A percentile compares a stretch with the other conserved stretches of the same genome.
These are phyloP conservation scores for Pseudomyrmex concolor DNA, from an alignment of 1,140 invertebrate genomes.

Conservation along the genomic window DNA sequence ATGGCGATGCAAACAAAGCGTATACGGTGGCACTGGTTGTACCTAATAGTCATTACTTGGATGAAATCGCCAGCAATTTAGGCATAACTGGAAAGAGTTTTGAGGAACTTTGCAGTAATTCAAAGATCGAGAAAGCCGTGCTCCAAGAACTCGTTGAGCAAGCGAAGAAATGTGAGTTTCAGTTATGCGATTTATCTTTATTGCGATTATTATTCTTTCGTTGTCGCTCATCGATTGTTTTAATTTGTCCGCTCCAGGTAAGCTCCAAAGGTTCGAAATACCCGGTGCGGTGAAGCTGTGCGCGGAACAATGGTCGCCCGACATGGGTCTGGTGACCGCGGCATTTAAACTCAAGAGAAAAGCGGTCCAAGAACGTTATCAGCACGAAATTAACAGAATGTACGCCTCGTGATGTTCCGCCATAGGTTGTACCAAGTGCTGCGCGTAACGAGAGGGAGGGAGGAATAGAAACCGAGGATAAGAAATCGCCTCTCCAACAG, in stretches of 20 bases:
- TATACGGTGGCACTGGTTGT: slow-evolving; percentile 96
- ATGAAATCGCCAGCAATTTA: slow-evolving; percentile 88
- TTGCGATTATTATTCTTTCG: neutral
- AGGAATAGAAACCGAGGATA: slow-evolving; percentile 11
- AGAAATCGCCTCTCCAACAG: slow-evolving; percentile 41
- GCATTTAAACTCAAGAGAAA: slow-evolving; percentile 98
- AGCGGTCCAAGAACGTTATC: slow-evolving; percentile 96
- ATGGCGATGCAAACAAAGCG: slow-evolving; percentile 93
- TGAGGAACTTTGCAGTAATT: slow-evolving; percentile 91
- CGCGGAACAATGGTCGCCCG: slow-evolving; percentile 97
- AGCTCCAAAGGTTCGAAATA: slow-evolving; percentile 95
- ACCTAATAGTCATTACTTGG: slow-evolving; percentile 91
- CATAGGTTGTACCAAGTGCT: slow-evolving; percentile 50
- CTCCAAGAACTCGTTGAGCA: slow-evolving; percentile 92
- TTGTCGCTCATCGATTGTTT: neutral
- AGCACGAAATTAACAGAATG: slow-evolving; percentile 95
- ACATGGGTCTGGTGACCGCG: slow-evolving; percentile 98
- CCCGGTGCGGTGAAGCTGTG: slow-evolving; percentile 95
- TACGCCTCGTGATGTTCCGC: slow-evolving; percentile 92
- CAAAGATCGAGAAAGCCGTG: slow-evolving; percentile 91
- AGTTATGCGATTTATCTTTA: neutral
- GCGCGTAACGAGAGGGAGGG: slow-evolving; percentile 29
- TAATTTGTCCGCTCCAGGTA: slow-evolving; percentile 85
- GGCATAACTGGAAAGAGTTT: slow-evolving; percentile 87
- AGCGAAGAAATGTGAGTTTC: slow-evolving; percentile 91